phyloP scores from a whole-genome alignment of 2,797 vertebrate genomes.

The Cuculus canorus region DNA sequence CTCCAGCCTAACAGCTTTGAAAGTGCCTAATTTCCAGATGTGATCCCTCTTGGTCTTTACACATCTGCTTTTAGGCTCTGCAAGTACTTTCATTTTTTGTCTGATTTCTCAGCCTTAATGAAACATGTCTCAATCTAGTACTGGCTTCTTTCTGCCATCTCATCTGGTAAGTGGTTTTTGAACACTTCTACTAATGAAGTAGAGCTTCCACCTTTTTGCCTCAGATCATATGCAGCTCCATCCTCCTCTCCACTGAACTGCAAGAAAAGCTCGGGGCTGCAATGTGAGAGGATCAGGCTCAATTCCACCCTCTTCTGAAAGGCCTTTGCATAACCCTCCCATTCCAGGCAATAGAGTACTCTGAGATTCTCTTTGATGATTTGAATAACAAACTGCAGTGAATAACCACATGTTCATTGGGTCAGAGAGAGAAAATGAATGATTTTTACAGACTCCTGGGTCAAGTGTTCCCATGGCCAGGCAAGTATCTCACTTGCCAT shows the following conservation, averaged over 20 bases:
- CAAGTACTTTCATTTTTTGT: background rate
- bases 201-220: background rate
- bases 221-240: background rate
- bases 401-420: background rate
- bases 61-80: background rate
- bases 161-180: background rate
- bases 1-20: background rate
- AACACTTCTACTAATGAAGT: background rate
- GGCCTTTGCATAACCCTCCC: background rate
- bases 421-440: background rate
- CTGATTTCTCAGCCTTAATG: background rate
- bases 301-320: background rate
- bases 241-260: background rate
- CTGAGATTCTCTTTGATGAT: background rate
- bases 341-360: background rate
- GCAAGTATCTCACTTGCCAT: background rate
- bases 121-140: background rate
- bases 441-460: background rate
- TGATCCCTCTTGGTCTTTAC: background rate
- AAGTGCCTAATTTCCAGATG: background rate
- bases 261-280: background rate
- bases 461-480: background rate
- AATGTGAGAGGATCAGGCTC: background rate
- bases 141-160: background rate
- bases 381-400: background rate